These are phyloP conservation scores for Ceraclea dissimilis DNA, from an alignment of 2,888 invertebrate species.

Conservation along the genomic window DNA sequence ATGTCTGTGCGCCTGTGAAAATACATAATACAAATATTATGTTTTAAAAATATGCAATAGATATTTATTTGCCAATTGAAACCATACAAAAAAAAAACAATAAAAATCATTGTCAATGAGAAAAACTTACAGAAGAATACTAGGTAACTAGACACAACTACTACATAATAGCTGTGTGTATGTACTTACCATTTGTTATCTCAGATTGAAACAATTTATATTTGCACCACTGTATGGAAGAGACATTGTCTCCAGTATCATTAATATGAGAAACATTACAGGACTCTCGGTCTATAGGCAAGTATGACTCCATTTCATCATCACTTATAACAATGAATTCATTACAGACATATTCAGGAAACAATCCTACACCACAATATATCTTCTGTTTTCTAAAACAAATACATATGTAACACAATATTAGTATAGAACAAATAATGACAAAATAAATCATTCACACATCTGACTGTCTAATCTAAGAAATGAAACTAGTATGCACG, in stretches of 20 bases:
- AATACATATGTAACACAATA: too few species aligned
- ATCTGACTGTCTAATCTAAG: too few species aligned
- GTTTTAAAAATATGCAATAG: neutral
- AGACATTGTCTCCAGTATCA: neutral
- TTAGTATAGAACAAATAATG: too few species aligned
- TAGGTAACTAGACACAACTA: too few species aligned
- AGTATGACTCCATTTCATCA: conserved; percentile 37
- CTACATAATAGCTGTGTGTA: too few species aligned
- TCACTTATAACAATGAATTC: conserved; percentile 35
- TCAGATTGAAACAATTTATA: conserved; percentile 42
- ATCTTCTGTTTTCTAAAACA: conserved; percentile 25
- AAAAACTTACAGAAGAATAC: too few species aligned
- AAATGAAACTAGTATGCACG: neutral
- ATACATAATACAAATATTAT: conserved; percentile 5
- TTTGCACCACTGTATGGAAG: conserved; percentile 33
- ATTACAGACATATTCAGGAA: conserved; percentile 35
- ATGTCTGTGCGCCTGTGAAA: conserved; percentile 31
- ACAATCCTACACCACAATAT: conserved; percentile 35
- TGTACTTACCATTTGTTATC: conserved; percentile 28
- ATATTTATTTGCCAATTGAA: too few species aligned
- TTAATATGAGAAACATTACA: conserved; percentile 38
- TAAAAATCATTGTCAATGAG: too few species aligned
- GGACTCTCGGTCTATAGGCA: conserved; percentile 49
- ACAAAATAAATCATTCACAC: too few species aligned
- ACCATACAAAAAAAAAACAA: too few species aligned